Conservation (phyloP, 2,888 invertebrate species). For the Drosophila rellima region DNA sequence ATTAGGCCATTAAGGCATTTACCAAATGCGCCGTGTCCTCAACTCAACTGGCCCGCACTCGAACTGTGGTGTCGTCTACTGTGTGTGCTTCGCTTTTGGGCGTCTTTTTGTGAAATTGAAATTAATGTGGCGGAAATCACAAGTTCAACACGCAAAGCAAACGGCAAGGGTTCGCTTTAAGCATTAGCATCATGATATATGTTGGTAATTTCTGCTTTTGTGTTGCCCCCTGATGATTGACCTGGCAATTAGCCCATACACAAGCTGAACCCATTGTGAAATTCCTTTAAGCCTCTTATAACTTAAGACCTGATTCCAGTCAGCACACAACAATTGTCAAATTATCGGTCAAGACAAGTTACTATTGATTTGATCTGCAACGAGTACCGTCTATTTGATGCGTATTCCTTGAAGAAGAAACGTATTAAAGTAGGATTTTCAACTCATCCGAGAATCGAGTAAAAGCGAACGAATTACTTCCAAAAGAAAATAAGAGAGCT, state of each 20-base stretch:
- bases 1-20: slow-evolving; percentile 83
- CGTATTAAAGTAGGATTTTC: neutral
- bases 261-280: slow-evolving; percentile 25
- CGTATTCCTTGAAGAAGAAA: neutral
- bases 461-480: neutral
- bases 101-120: slow-evolving; percentile 77
- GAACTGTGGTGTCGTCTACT: slow-evolving; percentile 21
- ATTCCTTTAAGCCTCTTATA: slow-evolving; percentile 18
- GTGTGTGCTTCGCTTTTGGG: slow-evolving; percentile 48
- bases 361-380: slow-evolving; percentile 24
- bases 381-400: neutral
- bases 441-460: neutral
- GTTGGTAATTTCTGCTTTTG: slow-evolving; percentile 68
- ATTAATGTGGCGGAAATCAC: slow-evolving; percentile 84
- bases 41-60: slow-evolving; percentile 54
- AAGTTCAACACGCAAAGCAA: slow-evolving; percentile 77
- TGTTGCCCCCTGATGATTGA: slow-evolving; percentile 60
- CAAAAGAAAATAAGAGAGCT: neutral
- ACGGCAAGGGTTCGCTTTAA: slow-evolving; percentile 71
- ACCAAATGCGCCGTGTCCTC: slow-evolving; percentile 80
- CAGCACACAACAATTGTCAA: slow-evolving; percentile 16
- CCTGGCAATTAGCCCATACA: slow-evolving; percentile 70
- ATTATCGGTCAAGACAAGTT: slow-evolving; percentile 14
- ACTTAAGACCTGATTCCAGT: slow-evolving; percentile 15
- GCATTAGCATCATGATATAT: slow-evolving; percentile 76